phyloP scores from a whole-genome alignment of 2,113 vertebrate genomes.

The Dipodomys spectabilis region DNA sequence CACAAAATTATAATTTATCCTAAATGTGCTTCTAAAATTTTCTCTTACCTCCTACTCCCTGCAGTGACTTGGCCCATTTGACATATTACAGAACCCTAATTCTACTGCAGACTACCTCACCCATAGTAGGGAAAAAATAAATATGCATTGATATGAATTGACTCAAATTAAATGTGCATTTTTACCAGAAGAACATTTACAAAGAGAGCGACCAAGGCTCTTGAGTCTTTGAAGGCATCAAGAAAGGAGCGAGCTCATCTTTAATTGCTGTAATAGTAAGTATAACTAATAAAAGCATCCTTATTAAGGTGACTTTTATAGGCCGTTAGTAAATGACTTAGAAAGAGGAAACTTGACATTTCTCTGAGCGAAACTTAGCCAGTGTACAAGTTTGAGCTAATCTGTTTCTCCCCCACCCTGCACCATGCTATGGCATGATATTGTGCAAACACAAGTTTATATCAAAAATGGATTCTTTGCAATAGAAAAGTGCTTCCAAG shows the following conservation, averaged over 20 bases:
- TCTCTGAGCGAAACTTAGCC: not conserved
- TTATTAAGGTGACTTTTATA: not conserved
- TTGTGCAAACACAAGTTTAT: not conserved
- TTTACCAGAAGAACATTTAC: not conserved
- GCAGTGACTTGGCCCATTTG: not conserved
- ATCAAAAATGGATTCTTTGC: not conserved
- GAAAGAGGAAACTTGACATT: not conserved
- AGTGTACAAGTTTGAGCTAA: not conserved
- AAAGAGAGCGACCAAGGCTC: not conserved
- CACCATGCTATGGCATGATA: not conserved
- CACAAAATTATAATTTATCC: not conserved
- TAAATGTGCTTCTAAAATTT: not conserved
- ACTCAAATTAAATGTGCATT: not conserved
- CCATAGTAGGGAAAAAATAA: not conserved
- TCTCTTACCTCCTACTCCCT: rapidly evolving
- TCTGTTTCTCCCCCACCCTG: not conserved
- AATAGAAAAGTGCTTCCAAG: not conserved
- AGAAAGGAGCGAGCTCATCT: not conserved
- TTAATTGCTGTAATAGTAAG: not conserved
- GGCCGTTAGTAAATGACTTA: not conserved
- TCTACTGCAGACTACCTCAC: not conserved
- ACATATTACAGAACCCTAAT: not conserved
- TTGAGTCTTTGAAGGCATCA: not conserved
- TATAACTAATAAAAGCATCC: not conserved
- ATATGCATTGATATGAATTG: not conserved